Percentiles rank a stretch among this genome's conserved stretches.
phyloP scores from a whole-genome alignment of 1,140 invertebrate genomes.

The Chironomus striatipennis region DNA sequence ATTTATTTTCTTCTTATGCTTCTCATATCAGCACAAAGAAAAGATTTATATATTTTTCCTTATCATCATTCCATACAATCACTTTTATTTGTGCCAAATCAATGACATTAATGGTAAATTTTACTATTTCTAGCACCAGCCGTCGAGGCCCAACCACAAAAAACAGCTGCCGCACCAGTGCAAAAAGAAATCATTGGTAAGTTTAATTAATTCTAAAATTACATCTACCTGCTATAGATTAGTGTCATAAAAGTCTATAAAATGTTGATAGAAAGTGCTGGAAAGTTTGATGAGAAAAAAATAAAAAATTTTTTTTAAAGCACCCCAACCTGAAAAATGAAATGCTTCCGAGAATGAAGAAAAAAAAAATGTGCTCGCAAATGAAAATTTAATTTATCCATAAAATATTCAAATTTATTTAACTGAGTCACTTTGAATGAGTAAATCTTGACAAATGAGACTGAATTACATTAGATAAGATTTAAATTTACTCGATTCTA shows the following conservation, averaged over 20 bases:
- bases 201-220: not conserved
- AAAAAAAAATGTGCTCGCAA: slow-evolving; percentile 14
- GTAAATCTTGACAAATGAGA: not conserved
- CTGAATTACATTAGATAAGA: not conserved
- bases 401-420: not conserved
- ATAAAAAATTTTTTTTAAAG: not conserved
- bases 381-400: not conserved
- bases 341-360: not conserved
- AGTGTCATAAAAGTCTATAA: not conserved
- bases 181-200: slow-evolving; percentile 20
- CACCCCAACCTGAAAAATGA: slow-evolving; percentile 22
- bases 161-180: not conserved
- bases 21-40: not conserved
- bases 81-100: not conserved
- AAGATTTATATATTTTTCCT: too few relatives aligned
- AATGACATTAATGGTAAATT: not conserved
- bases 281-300: not conserved
- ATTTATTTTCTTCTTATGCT: not conserved
- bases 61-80: slow-evolving; percentile 1
- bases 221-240: not conserved
- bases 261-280: not conserved
- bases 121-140: slow-evolving; percentile 16
- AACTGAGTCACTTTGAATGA: not conserved
- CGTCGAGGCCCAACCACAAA: not conserved
- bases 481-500: not conserved